Evolutionary conservation across 2,797 vertebrate species (phyloP), one percentile per base, ranked within the genome.

Genomic region (Hafferia zeledoni): DNA sequence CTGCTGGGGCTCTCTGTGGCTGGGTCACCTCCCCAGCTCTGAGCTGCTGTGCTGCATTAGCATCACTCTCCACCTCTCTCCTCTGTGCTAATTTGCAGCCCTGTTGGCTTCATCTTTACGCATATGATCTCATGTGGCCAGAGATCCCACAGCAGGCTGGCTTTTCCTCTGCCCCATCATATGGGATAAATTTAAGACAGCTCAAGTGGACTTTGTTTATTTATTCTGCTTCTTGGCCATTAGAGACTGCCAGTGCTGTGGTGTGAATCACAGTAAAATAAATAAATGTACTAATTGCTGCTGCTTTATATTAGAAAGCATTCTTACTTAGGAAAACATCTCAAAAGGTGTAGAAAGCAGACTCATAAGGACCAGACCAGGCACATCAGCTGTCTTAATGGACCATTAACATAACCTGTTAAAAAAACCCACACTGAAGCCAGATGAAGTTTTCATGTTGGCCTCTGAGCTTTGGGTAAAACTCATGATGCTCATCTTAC

Each of bases 251-350:
- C 64, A 30, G 70, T 10, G 47, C 69, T 6, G 10, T 31, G 65
- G 82, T 96, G 87, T 72, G 87, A 90, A 78, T 72, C 80, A n/a
- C 52, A 46, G 79, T 22, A 86, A 96, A 70, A 81, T 53, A 94
- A 95, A 95, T 65, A 95, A 79, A 92, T 30, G 28, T 59, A 46
- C 65, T 94, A 96, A 96, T 95, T 95, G 37, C 63, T 88, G 52
- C 69, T 88, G 19, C 76, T 84, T 94, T 90, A 22, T 28, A 6
- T 53, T 91, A 74, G 72, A 93, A 93, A 33, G 4, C 27, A n/a
- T 84, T 87, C 85, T 82, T 61, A 31, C 47, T 76, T 86, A 70
- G 31, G 28, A 69, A 95, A 91, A 90, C 56, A 43, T 84, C 64
- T 65, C 67, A 56, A n/a, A 53, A 89, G 61, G 82, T 91, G 67